phyloP scores from a whole-genome alignment of 2,113 vertebrate genomes.

The Ailuropoda melanoleuca region DNA sequence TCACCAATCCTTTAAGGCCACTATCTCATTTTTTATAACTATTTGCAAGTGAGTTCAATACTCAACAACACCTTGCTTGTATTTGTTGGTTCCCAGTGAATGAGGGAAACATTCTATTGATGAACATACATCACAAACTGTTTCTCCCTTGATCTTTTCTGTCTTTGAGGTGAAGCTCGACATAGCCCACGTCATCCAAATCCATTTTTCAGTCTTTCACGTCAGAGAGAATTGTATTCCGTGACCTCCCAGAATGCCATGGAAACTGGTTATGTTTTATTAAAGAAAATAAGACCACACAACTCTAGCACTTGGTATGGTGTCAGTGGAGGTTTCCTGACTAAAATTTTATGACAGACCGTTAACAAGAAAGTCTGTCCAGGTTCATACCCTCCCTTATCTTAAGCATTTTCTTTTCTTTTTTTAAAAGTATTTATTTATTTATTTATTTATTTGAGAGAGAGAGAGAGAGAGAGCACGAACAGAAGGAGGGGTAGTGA shows the following conservation, averaged over 20 bases:
- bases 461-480: neutral
- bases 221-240: neutral
- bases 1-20: neutral
- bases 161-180: neutral
- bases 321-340: neutral
- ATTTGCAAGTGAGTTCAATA: neutral
- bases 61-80: neutral
- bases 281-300: neutral
- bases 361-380: neutral
- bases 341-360: neutral
- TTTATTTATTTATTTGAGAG: neutral
- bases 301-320: neutral
- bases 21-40: neutral
- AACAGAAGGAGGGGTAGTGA: neutral
- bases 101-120: neutral
- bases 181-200: neutral
- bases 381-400: neutral
- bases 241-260: neutral
- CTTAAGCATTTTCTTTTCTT: conserved; percentile 2
- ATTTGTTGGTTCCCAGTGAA: neutral
- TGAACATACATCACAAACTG: neutral
- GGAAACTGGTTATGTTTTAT: neutral
- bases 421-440: neutral
- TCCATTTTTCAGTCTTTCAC: neutral
- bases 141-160: neutral